Conservation (phyloP, 2,888 invertebrate genomes). For the Buathra laborator region DNA sequence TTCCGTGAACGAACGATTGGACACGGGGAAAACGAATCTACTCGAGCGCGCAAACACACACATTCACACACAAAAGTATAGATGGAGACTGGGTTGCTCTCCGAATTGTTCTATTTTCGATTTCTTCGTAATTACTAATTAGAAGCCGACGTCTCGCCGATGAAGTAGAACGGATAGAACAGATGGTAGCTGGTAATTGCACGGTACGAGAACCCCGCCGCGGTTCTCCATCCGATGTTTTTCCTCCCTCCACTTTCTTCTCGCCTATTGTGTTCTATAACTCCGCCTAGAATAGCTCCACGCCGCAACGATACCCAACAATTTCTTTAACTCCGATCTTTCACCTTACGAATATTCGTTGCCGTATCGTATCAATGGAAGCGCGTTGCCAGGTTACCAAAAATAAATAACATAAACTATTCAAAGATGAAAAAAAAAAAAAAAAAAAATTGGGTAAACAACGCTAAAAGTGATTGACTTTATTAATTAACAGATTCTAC, state of each 20-base stretch:
- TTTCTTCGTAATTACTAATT: constrained; percentile 78
- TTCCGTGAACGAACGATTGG: constrained; percentile 38
- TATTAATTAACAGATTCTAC: constrained; percentile 46
- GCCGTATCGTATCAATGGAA: neutral
- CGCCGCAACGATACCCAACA: constrained; percentile 18
- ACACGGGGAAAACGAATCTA: constrained; percentile 55
- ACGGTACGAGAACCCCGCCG: constrained; percentile 65
- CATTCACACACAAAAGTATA: neutral
- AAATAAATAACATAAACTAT: neutral
- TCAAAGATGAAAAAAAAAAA: neutral
- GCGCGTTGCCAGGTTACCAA: no score
- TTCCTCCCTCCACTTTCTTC: constrained; percentile 35
- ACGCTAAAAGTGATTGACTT: constrained; percentile 29
- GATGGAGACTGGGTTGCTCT: constrained; percentile 35
- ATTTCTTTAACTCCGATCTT: constrained; percentile 38
- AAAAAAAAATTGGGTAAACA: neutral
- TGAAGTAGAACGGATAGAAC: constrained; percentile 74
- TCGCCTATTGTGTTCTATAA: constrained; percentile 51
- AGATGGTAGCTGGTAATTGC: constrained; percentile 76
- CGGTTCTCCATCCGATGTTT: constrained; percentile 51
- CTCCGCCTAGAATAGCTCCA: constrained; percentile 30
- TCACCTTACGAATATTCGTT: constrained; percentile 6
- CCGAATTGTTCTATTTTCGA: constrained; percentile 74
- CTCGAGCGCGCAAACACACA: constrained; percentile 44
- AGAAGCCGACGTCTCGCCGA: constrained; percentile 74